phyloP scores from a whole-genome alignment of 2,888 invertebrate genomes.

The Margaritifera margaritifera region DNA sequence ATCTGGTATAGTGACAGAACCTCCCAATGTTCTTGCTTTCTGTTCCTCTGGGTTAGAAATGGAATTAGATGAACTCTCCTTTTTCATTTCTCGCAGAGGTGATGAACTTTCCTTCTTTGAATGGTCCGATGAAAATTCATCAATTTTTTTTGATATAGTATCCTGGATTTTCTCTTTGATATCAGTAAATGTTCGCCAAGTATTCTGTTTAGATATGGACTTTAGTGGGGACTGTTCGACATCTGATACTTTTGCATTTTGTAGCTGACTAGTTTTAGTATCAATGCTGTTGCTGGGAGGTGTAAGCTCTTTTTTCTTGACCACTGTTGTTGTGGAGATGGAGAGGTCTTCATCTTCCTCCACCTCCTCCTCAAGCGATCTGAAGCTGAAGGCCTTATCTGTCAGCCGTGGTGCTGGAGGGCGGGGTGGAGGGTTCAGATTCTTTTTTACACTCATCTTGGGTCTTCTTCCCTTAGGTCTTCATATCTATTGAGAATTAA shows the following conservation, averaged over 20 bases:
- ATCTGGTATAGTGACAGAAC: too few species aligned
- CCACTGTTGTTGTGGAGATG: slow-evolving; percentile 42
- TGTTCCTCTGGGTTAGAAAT: too few species aligned
- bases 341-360: slow-evolving; percentile 61
- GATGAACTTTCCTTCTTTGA: not conserved
- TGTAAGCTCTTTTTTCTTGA: not conserved
- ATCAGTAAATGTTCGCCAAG: slow-evolving; percentile 44
- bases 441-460: slow-evolving; percentile 13
- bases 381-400: slow-evolving; percentile 50
- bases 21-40: too few species aligned
- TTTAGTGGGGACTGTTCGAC: too few species aligned
- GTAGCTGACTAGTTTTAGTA: too few species aligned
- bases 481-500: not conserved
- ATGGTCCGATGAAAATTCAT: slow-evolving; percentile 45
- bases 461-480: not conserved
- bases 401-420: slow-evolving; percentile 18
- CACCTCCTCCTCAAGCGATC: slow-evolving; percentile 58
- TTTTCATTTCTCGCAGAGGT: too few species aligned
- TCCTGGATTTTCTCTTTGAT: slow-evolving; percentile 44
- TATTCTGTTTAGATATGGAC: slow-evolving; percentile 26
- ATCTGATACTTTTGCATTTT: too few species aligned
- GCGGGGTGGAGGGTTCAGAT: slow-evolving; percentile 22
- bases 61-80: too few species aligned
- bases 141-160: slow-evolving; percentile 53
- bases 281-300: too few species aligned